Conservation (phyloP, 2,797 vertebrate genomes). For the Thamnophis elegans region DNA sequence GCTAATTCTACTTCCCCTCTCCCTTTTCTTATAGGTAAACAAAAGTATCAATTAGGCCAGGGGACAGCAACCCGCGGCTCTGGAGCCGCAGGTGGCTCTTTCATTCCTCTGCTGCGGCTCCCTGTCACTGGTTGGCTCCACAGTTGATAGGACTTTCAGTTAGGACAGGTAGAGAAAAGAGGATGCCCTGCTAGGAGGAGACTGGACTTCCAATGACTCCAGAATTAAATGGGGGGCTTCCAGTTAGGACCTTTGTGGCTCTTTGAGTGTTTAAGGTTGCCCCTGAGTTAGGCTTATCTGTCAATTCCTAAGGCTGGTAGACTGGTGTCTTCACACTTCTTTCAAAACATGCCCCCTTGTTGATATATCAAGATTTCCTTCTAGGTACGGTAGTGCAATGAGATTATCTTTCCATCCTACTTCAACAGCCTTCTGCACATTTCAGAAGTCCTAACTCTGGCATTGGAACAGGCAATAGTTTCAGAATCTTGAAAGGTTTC, state of each 20-base stretch:
- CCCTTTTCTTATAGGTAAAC: neutral
- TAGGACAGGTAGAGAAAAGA: no score
- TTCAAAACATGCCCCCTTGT: neutral
- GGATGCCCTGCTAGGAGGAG: no score
- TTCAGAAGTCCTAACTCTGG: neutral
- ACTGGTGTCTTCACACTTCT: neutral
- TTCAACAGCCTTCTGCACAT: neutral
- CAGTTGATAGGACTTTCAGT: no score
- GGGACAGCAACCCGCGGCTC: no score
- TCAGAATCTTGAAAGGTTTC: neutral
- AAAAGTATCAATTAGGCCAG: neutral
- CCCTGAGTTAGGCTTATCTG: neutral
- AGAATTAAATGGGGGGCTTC: no score
- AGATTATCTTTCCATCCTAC: neutral
- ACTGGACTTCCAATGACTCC: no score
- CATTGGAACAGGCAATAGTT: neutral
- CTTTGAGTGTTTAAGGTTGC: no score
- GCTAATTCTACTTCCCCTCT: neutral
- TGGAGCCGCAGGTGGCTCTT: no score
- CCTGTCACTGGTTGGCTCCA: no score
- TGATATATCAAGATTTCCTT: neutral
- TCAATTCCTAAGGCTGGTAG: neutral
- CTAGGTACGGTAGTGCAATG: neutral
- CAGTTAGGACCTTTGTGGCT: no score
- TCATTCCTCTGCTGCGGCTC: no score